Evolutionary conservation across 2,113 vertebrate genomes (phyloP), one percentile per base, ranked within the genome.

Genomic region (Emberiza fucata): DNA sequence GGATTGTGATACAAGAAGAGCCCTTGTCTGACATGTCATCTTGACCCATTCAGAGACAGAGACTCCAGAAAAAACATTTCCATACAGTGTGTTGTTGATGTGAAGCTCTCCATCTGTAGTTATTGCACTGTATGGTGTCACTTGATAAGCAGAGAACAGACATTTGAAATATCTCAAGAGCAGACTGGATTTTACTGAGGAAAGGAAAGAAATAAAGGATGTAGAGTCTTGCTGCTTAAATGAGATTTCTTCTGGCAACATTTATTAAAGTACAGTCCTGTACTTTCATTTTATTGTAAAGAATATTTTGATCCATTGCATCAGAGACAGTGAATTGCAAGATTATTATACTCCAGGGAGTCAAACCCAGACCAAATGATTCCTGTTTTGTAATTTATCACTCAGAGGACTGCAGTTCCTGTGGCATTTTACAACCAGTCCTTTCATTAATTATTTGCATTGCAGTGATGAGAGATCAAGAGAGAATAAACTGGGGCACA

Each of bases 271-370:
- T 45, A n/a, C 19, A 61, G n/a, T 35, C 53, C n/a, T 48, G 29
- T 72, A 64, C 73, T 91, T 79, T 50, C 17, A 22, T 84, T 81
- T 88, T 82, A 53, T 45, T 86, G 83, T 56, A 81, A 76, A 81
- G 56, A 93, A 73, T n/a, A 45, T 86, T 92, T 95, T 86, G 68
- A 71, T 86, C 80, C 60, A 47, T 25, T 73, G 50, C 54, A 66
- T 35, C 8, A 73, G 59, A 69, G 63, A n/a, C 0, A 0, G 45
- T n/a, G 29, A 44, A 51, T 31, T 13, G 44, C 1, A 8, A 75
- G 40, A 29, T 33, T 40, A 50, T 76, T 42, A 16, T 44, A 73
- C 59, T 69, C 64, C 37, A 51, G 47, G 51, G 40, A 91, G 31
- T 47, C 44, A 75, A 84, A 64, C 17, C 12, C 69, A 75, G 44